Percentiles rank a stretch among this genome's conserved stretches.
These are phyloP conservation scores for Etia nguti DNA, from an alignment of 2,113 vertebrate genomes.

Conservation along the genomic window DNA sequence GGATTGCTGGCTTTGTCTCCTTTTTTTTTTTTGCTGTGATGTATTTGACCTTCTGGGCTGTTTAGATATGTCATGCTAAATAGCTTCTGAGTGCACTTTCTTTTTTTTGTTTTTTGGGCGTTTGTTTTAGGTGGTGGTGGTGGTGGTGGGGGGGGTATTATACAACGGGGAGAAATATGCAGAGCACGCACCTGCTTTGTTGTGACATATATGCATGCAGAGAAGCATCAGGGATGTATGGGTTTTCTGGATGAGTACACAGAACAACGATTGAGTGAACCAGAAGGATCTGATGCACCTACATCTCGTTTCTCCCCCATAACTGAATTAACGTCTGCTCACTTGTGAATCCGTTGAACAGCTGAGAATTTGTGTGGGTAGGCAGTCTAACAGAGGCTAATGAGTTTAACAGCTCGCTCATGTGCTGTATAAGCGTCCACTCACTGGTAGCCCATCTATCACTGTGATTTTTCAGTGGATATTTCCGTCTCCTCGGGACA, in stretches of 20 bases:
- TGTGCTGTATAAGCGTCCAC: background rate
- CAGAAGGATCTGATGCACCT: background rate
- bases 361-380: constrained; percentile 28
- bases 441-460: constrained; percentile 21
- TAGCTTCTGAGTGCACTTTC: constrained; percentile 5
- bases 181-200: background rate
- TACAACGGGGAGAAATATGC: background rate
- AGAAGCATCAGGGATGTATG: background rate
- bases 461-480: constrained; percentile 19
- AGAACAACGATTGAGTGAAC: constrained; percentile 2
- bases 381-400: constrained; percentile 27
- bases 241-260: constrained; percentile 7
- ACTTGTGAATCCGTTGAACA: constrained; percentile 17
- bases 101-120: background rate
- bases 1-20: constrained; percentile 8
- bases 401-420: constrained; percentile 45
- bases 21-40: background rate
- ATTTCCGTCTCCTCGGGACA: constrained; percentile 7
- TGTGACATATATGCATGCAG: background rate
- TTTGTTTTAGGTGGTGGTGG: background rate
- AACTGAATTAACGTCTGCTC: constrained; percentile 2
- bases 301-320: constrained; percentile 15
- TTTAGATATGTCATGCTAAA: constrained; percentile 13
- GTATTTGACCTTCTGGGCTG: constrained; percentile 32
- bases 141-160: background rate